Evolutionary conservation across 2,113 vertebrate genomes (phyloP).

Genomic region (Phylloscopus whistleri): DNA sequence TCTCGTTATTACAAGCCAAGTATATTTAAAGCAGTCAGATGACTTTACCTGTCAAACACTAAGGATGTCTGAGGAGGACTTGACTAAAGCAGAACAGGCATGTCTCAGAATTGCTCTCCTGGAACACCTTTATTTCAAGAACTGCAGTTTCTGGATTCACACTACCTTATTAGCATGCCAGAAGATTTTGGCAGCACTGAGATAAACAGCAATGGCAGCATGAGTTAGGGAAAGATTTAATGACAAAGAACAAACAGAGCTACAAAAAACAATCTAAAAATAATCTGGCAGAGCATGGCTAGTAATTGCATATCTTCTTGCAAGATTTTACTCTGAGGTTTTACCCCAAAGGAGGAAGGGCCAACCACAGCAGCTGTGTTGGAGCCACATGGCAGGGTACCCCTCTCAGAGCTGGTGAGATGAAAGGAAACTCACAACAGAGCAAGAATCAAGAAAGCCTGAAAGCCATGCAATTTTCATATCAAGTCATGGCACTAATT

Average conservation of each 20-base stretch:
- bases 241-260: neutral
- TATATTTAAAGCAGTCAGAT: neutral
- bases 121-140: neutral
- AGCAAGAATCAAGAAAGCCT: neutral
- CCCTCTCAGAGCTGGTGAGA: neutral
- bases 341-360: neutral
- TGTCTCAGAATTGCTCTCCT: neutral
- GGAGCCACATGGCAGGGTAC: neutral
- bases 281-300: neutral
- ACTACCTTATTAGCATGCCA: neutral
- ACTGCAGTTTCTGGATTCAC: neutral
- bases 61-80: neutral
- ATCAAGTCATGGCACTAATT: neutral
- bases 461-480: neutral
- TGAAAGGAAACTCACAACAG: neutral
- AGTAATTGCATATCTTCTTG: neutral
- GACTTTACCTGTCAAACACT: neutral
- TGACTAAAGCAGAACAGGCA: neutral
- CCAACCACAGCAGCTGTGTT: neutral
- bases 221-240: neutral
- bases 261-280: neutral
- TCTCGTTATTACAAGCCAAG: neutral
- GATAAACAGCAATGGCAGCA: conserved; percentile 4
- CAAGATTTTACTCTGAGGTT: neutral
- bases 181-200: neutral